These are phyloP conservation scores for Hydrotaea diabolus DNA, from an alignment of 2,888 invertebrate genomes.

Conservation along the genomic window DNA sequence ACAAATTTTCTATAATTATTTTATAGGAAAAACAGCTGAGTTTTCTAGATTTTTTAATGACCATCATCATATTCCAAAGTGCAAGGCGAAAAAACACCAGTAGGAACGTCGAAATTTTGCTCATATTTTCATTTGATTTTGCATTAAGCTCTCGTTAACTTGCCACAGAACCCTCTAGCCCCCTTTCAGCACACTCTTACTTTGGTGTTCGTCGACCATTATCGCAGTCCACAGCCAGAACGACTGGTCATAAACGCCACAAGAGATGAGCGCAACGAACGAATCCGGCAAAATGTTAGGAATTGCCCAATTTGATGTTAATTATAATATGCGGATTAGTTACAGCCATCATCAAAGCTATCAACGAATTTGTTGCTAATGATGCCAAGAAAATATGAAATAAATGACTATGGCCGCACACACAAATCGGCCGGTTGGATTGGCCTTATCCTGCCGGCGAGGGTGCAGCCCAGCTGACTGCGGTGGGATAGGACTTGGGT, in stretches of 20 bases:
- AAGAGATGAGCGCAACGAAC: neutral
- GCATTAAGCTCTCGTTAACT: slow-evolving; percentile 31
- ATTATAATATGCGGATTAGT: slow-evolving; percentile 48
- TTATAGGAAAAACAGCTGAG: slow-evolving; percentile 33
- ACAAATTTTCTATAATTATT: slow-evolving; percentile 12
- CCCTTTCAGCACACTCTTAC: neutral
- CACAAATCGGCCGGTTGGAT: neutral
- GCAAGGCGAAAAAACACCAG: neutral
- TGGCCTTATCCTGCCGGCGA: neutral
- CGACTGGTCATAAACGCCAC: neutral
- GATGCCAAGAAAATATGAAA: slow-evolving; percentile 40
- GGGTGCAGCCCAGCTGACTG: neutral
- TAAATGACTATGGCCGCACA: slow-evolving; percentile 17
- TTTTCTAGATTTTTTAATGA: slow-evolving; percentile 24
- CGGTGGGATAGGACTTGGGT: neutral
- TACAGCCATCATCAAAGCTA: slow-evolving; percentile 45
- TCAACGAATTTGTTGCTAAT: slow-evolving; percentile 47
- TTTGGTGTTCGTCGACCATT: neutral
- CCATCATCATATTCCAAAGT: neutral
- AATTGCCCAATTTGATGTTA: slow-evolving; percentile 43
- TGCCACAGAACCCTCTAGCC: neutral
- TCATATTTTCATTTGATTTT: slow-evolving; percentile 37
- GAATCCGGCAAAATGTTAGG: slow-evolving; percentile 10
- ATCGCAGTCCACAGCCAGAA: neutral
- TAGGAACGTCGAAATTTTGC: neutral